Evolutionary conservation across 2,888 invertebrate genomes (phyloP).

Genomic region (Thalpophila matura): DNA sequence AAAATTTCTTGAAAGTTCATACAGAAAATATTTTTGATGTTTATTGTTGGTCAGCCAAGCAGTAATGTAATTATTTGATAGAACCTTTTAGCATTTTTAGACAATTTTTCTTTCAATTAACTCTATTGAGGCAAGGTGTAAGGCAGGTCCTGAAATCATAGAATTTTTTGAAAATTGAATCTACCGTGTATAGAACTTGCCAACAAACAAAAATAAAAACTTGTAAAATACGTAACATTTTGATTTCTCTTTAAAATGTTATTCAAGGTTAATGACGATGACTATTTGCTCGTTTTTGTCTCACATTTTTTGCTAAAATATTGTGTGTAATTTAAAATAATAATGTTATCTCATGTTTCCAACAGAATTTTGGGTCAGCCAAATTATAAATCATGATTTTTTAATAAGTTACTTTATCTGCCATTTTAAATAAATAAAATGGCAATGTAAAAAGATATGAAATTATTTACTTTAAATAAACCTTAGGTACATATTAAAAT

Average conservation of each 20-base stretch:
- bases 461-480: conserved; percentile 17
- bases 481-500: conserved; percentile 8
- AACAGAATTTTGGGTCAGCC: conserved; percentile 12
- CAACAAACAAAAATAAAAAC: conserved; percentile 6
- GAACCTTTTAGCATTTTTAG: conserved; percentile 47
- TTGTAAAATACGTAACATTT: not conserved
- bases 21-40: conserved; percentile 56
- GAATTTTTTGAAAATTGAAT: conserved; percentile 5
- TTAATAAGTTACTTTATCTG: conserved; percentile 20
- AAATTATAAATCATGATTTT: conserved; percentile 25
- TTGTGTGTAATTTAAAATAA: conserved; percentile 1
- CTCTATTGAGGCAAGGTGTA: conserved; percentile 42
- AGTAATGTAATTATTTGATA: conserved; percentile 49
- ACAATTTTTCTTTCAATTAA: conserved; percentile 39
- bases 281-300: conserved; percentile 29
- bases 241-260: conserved; percentile 7
- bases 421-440: conserved; percentile 46
- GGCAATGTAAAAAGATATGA: conserved; percentile 18
- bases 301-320: not conserved
- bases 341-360: conserved; percentile 15
- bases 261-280: conserved; percentile 21
- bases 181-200: conserved; percentile 8
- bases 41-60: conserved; percentile 47
- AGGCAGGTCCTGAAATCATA: conserved; percentile 37
- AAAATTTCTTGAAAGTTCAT: conserved; percentile 9